Percentiles rank a stretch among this genome's conserved stretches.
Conservation (phyloP, 2,888 invertebrate genomes). For the Andrena flavipes region DNA sequence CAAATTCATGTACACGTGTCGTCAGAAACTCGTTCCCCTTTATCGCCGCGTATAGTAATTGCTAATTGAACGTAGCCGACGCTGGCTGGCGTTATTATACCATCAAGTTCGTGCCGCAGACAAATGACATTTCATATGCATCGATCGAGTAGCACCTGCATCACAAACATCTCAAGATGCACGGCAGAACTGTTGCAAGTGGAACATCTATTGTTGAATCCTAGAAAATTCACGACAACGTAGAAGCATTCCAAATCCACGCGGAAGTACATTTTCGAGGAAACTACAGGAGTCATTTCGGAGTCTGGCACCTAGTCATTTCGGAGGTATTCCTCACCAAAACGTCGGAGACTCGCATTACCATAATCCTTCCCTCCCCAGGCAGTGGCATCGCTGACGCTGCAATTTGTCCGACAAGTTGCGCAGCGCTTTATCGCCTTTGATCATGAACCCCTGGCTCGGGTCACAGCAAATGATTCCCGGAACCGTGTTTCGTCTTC, state of each 20-base stretch:
- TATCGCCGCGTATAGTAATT: not conserved
- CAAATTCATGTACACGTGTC: not conserved
- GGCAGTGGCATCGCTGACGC: constrained; percentile 36
- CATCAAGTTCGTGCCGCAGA: not conserved
- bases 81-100: not conserved
- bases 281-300: not conserved
- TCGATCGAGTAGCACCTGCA: not conserved
- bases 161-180: not conserved
- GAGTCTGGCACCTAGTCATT: not conserved
- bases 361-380: constrained; percentile 54
- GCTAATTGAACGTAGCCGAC: not conserved
- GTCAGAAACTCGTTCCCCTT: not conserved
- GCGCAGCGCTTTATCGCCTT: constrained; percentile 36
- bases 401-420: constrained; percentile 58
- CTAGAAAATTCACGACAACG: not conserved
- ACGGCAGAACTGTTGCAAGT: not conserved
- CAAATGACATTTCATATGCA: not conserved
- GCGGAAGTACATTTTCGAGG: not conserved
- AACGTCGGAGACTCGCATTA: constrained; percentile 54
- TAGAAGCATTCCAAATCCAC: not conserved
- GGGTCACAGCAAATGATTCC: constrained; percentile 6
- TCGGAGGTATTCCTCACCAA: constrained; percentile 16
- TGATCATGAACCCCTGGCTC: constrained; percentile 15
- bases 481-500: too few species aligned
- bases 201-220: not conserved